Conservation (phyloP, 1,140 invertebrate species). For the Temnothorax curvispinosus region DNA sequence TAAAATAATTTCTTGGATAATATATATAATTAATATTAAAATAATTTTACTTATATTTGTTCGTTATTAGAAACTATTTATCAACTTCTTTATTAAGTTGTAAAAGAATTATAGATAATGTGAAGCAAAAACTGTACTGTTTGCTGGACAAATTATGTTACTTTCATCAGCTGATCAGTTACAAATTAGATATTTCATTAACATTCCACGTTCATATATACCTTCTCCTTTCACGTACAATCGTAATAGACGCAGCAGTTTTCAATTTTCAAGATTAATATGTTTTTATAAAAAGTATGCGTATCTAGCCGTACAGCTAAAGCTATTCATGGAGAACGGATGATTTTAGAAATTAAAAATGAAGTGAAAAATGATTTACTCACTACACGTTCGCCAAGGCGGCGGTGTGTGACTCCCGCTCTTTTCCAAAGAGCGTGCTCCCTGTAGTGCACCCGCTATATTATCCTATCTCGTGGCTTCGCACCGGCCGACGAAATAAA, state of each 20-base stretch:
- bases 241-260: neutral
- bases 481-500: conserved; percentile 68
- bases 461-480: conserved; percentile 32
- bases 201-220: neutral
- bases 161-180: neutral
- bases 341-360: conserved; percentile 50
- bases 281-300: neutral
- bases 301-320: neutral
- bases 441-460: conserved; percentile 65
- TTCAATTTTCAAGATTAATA: conserved; percentile 19
- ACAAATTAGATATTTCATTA: neutral
- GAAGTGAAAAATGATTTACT: conserved; percentile 57
- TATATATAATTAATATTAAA: neutral
- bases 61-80: neutral
- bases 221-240: neutral
- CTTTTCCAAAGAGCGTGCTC: conserved; percentile 60
- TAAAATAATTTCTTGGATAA: neutral
- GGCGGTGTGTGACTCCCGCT: conserved; percentile 21
- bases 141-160: neutral
- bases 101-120: neutral
- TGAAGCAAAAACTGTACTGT: neutral
- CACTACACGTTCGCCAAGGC: neutral
- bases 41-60: neutral
- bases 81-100: neutral
- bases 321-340: conserved; percentile 12